A percentile compares a stretch with the other conserved stretches of the same genome.
These are phyloP conservation scores for Sesia bembeciformis DNA, from an alignment of 2,888 invertebrate species.

Conservation along the genomic window DNA sequence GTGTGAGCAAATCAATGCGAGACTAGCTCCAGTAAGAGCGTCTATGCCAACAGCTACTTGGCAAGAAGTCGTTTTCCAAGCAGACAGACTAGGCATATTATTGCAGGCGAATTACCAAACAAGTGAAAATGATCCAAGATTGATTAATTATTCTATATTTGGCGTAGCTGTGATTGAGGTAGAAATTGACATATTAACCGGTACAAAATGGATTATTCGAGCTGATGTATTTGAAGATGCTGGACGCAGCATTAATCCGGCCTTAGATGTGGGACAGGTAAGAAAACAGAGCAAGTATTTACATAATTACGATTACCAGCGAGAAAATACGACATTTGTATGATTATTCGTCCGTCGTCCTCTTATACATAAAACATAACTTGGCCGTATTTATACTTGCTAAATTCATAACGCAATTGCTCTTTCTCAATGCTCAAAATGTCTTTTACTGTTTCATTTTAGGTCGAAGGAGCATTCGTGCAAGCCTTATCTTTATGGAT, in stretches of 20 bases:
- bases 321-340: too few relatives aligned
- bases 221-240: slow-evolving; percentile 80
- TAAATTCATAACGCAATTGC: too few relatives aligned
- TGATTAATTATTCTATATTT: slow-evolving; percentile 41
- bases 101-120: slow-evolving; percentile 38
- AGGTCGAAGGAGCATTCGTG: neutral
- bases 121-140: slow-evolving; percentile 25
- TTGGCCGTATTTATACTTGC: too few relatives aligned
- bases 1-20: slow-evolving; percentile 55
- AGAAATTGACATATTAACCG: slow-evolving; percentile 83
- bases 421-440: too few relatives aligned
- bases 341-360: too few relatives aligned
- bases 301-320: too few relatives aligned
- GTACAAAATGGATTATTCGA: slow-evolving; percentile 76
- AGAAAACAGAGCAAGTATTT: neutral
- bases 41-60: slow-evolving; percentile 59
- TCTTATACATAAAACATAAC: too few relatives aligned
- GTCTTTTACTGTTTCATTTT: too few relatives aligned
- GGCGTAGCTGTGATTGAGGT: slow-evolving; percentile 78
- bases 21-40: slow-evolving; percentile 57
- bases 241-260: slow-evolving; percentile 78
- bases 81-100: slow-evolving; percentile 43
- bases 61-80: slow-evolving; percentile 64
- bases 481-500: neutral
- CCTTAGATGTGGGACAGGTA: slow-evolving; percentile 80